These are phyloP conservation scores for Rhyacophila brunnea DNA, from an alignment of 1,140 invertebrate species.

Conservation along the genomic window DNA sequence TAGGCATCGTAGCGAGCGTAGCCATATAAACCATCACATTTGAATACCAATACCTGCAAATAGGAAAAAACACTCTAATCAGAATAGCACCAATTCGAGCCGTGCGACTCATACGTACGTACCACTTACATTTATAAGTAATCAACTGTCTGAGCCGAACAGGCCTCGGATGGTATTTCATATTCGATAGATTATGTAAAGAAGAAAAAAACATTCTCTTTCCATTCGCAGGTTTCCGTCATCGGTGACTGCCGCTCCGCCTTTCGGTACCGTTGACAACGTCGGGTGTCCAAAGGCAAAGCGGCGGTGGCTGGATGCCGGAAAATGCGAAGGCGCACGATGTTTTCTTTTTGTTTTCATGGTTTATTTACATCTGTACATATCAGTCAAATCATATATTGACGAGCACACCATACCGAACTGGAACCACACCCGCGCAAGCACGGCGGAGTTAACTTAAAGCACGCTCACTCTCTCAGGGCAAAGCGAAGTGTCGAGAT, in stretches of 20 bases:
- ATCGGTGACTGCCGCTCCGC: too few relatives aligned
- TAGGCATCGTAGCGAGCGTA: too few relatives aligned
- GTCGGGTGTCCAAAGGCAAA: too few relatives aligned
- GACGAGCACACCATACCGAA: slow-evolving; percentile 25
- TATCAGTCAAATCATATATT: slow-evolving; percentile 31
- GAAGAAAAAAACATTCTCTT: background rate
- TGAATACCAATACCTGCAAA: slow-evolving; percentile 64
- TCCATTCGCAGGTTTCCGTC: too few relatives aligned
- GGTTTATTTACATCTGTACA: slow-evolving; percentile 20
- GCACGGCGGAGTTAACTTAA: background rate
- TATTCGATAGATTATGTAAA: background rate
- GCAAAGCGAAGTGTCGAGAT: background rate
- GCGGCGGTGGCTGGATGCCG: too few relatives aligned
- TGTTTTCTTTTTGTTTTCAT: background rate
- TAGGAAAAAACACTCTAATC: slow-evolving; percentile 31
- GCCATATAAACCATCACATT: slow-evolving; percentile 50
- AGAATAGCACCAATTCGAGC: slow-evolving; percentile 47
- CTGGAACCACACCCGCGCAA: slow-evolving; percentile 8
- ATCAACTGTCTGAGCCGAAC: too few relatives aligned
- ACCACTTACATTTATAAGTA: slow-evolving; percentile 14
- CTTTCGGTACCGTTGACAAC: too few relatives aligned
- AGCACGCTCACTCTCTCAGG: slow-evolving; percentile 8
- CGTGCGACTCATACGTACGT: slow-evolving; percentile 39
- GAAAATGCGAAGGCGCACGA: too few relatives aligned
- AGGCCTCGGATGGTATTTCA: background rate